These are phyloP conservation scores for Criorhina ranunculi DNA, from an alignment of 2,888 invertebrate genomes.

Conservation along the genomic window DNA sequence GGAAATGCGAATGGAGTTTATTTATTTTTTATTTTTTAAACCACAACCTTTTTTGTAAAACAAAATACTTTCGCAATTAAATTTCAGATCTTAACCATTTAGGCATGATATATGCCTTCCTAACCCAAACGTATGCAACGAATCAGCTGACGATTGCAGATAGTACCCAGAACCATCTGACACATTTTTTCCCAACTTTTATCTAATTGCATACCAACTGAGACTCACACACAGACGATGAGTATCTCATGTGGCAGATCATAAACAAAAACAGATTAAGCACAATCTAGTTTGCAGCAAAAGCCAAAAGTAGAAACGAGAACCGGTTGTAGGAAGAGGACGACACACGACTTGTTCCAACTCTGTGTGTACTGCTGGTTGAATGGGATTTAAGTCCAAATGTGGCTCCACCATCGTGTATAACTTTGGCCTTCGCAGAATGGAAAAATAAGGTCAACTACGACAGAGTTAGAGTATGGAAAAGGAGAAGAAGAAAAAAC, in stretches of 20 bases:
- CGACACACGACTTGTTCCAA: constrained; percentile 32
- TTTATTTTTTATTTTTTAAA: no score
- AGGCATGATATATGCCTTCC: constrained; percentile 16
- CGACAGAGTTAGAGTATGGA: constrained; percentile 48
- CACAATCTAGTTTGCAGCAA: constrained; percentile 69
- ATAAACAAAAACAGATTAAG: constrained; percentile 76
- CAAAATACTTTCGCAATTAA: not conserved
- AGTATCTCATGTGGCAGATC: constrained; percentile 69
- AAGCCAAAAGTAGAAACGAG: constrained; percentile 58
- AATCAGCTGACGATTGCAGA: constrained; percentile 55
- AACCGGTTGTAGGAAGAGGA: constrained; percentile 53
- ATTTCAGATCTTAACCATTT: not conserved
- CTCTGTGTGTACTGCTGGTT: constrained; percentile 28
- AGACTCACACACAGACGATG: constrained; percentile 28
- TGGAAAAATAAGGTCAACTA: constrained; percentile 74
- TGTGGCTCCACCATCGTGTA: constrained; percentile 37
- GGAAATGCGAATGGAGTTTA: no score
- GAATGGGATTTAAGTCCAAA: constrained; percentile 61
- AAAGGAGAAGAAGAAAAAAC: constrained; percentile 55
- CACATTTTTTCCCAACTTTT: constrained; percentile 48
- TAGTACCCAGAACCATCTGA: constrained; percentile 43
- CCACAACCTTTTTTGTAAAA: not conserved
- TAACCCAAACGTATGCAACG: constrained; percentile 14
- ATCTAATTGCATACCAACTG: constrained; percentile 67
- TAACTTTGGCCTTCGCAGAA: constrained; percentile 72